Percentiles rank a stretch among this genome's conserved stretches.
Conservation (phyloP, 2,888 invertebrate genomes). For the Alloscopus bannaensis region DNA sequence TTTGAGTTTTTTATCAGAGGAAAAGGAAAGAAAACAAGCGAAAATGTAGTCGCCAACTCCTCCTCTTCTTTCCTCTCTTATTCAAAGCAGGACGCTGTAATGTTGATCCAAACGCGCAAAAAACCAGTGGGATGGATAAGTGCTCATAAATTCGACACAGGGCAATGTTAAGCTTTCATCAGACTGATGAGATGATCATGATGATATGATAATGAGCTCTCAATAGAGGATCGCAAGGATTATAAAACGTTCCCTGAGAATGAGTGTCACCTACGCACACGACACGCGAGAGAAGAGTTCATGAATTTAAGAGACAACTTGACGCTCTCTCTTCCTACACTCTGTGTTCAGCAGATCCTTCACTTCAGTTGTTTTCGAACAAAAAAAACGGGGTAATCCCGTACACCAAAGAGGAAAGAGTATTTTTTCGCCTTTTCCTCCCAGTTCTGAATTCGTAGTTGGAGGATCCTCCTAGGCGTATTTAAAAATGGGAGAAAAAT, state of each 20-base stretch:
- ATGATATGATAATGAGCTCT: slow-evolving; percentile 57
- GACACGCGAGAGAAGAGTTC: not conserved
- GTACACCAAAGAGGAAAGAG: no score
- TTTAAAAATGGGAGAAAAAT: slow-evolving; percentile 33
- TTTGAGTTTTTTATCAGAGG: no score
- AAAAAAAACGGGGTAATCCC: not conserved
- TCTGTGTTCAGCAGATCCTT: no score
- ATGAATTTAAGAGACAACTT: slow-evolving; percentile 25
- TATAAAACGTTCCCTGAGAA: slow-evolving; percentile 7
- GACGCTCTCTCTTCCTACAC: not conserved
- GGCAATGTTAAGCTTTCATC: not conserved
- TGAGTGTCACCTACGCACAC: not conserved
- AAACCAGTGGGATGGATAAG: not conserved
- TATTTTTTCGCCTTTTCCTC: no score
- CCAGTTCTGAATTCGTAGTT: not conserved
- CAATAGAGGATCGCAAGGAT: not conserved
- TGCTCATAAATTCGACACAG: not conserved
- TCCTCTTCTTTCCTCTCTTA: no score
- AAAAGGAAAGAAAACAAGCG: no score
- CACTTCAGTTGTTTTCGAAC: slow-evolving; percentile 30
- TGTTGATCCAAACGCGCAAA: no score
- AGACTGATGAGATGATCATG: slow-evolving; percentile 17
- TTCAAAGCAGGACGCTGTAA: no score
- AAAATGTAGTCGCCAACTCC: no score
- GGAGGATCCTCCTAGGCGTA: not conserved